Base-by-base conservation (phyloP, 1,140 invertebrate genomes). In the Phenacoccus solenopsis region DNA sequence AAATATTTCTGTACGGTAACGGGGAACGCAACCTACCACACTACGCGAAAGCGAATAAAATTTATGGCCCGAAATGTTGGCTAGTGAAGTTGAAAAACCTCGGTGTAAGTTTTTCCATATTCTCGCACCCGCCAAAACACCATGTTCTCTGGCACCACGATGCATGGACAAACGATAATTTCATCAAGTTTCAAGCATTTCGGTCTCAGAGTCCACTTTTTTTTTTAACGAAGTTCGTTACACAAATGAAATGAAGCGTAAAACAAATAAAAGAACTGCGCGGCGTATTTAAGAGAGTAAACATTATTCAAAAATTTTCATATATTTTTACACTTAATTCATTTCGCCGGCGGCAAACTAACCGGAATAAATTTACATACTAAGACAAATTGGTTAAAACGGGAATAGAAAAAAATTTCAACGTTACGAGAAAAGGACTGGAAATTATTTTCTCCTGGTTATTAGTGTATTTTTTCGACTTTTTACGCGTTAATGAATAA, bases 341-440 rank as follows among this genome's bases (percentile, higher is more conserved):
- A 64, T 64, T 64, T 64, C 25, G 12, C 59, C 25, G 12, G 22
- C 4, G 25, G 59, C 13, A 64, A 64, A 24, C 59, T 16, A 64
- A 25, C 7, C 25, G 22, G 59, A 64, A 64, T 64, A 64, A 64
- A 64, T 64, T 64, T 64, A 64, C 59, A 64, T 64, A 25, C 59
- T 27, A 64, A 64, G 25, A 64, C 16, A 64, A 64, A 64, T 16
- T 64, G 22, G 59, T 20, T 22, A 24, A 10, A 64, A 64, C 32
- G 32, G 32, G 32, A 38, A 38, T n/a, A n/a, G n/a, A 38, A 38
- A 38, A 38, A 38, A 38, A n/a, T 38, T n/a, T n/a, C n/a, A n/a
- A n/a, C n/a, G n/a, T n/a, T n/a, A n/a, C n/a, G 13, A 32, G 13
- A 32, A 32, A 32, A 13, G 20, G 38, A 49, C 16, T 10, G 12